A percentile compares a stretch with the other conserved stretches of the same genome.
Evolutionary conservation across 92 coral and sea anemone genomes (phyloP).

Genomic region (Porites rus): DNA sequence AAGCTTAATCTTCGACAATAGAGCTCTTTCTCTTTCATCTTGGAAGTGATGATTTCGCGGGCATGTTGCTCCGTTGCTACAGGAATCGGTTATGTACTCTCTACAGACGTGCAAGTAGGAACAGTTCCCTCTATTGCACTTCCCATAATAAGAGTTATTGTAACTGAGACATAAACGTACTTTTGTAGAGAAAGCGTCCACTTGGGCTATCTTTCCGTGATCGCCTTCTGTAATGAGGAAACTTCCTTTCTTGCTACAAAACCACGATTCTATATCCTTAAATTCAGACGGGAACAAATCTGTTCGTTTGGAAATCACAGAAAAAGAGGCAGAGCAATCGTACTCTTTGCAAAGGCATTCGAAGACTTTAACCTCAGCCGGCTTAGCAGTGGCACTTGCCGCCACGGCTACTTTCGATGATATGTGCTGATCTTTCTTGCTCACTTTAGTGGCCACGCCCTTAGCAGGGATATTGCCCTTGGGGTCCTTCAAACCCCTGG

Average conservation of each 20-base stretch:
- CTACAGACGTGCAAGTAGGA: slow-evolving; percentile 63
- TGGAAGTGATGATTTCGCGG: slow-evolving; percentile 48
- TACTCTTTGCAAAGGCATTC: slow-evolving; percentile 65
- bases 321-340: slow-evolving; percentile 40
- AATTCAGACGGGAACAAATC: slow-evolving; percentile 50
- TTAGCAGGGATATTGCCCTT: too few relatives aligned
- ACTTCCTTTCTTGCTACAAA: slow-evolving; percentile 51
- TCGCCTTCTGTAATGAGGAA: slow-evolving; percentile 51
- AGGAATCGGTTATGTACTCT: slow-evolving; percentile 50
- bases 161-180: slow-evolving; percentile 54
- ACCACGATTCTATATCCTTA: slow-evolving; percentile 48
- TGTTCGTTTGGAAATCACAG: slow-evolving; percentile 40
- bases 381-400: background rate
- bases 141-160: slow-evolving; percentile 40
- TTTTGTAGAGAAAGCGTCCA: slow-evolving; percentile 52
- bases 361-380: slow-evolving; percentile 57
- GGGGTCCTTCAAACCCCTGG: background rate
- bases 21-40: slow-evolving; percentile 28
- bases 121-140: slow-evolving; percentile 44
- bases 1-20: slow-evolving; percentile 55
- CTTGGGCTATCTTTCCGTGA: slow-evolving; percentile 26
- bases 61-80: slow-evolving; percentile 62
- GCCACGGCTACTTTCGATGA: background rate
- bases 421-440: background rate
- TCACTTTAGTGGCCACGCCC: background rate